Base-by-base conservation (phyloP, 2,888 invertebrate species). In the Synergus laeviventris region DNA sequence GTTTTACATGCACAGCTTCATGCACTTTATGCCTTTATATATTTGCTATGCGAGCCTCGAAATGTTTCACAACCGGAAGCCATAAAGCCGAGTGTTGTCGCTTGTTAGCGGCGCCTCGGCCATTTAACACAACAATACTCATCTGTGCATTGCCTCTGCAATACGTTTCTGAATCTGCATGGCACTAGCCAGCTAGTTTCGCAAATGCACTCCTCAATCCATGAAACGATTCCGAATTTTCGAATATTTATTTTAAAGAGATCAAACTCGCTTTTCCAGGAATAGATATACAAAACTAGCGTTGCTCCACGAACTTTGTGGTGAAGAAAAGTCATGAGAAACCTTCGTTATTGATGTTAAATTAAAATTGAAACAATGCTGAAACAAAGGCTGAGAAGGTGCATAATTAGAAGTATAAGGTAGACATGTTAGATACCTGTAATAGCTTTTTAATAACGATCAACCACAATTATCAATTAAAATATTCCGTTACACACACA, bases 41-140 rank as follows among this genome's bases (percentile, higher is more conserved):
- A 75, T 75, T 66, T n/a, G 54, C 66, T 56, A 66, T 56, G 75
- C 56, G 75, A 70, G 56, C 56, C 56, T 45, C 66, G 56, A 75
- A 61, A 66, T 39, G 64, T 75, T 70, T 75, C 66, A 66, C 56
- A 75, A 75, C 54, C 54, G 75, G 56, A 75, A 75, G 61, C 56
- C 24, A 66, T 66, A 56, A 64, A 75, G 21, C 12, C 62, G 56
- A 49, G 66, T 70, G 70, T 31, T 70, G 70, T 70, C 70, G 49
- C 70, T 70, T 70, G 70, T 70, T 70, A 70, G 56, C 56, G 66
- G 66, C 66, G 70, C 75, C 75, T 66, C 75, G 54, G 21, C 66
- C 49, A 31, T 56, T 56, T 64, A 66, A 75, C 66, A 66, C 70
- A 39, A 38, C 54, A 73, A 73, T 73, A 59, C 59, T 73, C 66